Evolutionary conservation across 64 coral and sea anemone species (phyloP).

Genomic region (Porites lutea): DNA sequence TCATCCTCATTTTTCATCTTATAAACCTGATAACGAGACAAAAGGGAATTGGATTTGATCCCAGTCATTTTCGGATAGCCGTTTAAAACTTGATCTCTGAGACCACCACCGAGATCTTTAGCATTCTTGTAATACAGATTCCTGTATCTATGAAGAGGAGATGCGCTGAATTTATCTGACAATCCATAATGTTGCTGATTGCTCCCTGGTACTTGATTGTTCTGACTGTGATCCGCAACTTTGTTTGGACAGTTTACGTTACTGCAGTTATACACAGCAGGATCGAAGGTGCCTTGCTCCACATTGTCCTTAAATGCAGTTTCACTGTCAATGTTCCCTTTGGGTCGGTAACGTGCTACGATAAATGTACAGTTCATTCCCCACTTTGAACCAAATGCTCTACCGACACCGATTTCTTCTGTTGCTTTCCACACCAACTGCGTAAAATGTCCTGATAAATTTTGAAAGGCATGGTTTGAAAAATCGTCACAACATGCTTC

Average conservation of each 20-base stretch:
- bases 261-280: constrained; percentile 66
- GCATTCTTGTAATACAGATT: too few relatives aligned
- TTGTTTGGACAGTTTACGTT: not conserved
- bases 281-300: constrained; percentile 81
- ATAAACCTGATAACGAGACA: not conserved
- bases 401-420: constrained; percentile 66
- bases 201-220: not conserved
- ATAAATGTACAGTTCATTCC: constrained; percentile 92
- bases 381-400: constrained; percentile 79
- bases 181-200: not conserved
- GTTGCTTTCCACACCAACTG: constrained; percentile 90
- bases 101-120: too few relatives aligned
- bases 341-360: constrained; percentile 72
- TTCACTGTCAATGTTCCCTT: constrained; percentile 77
- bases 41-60: not conserved
- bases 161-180: not conserved
- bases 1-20: not conserved
- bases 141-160: too few relatives aligned
- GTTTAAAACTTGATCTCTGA: not conserved
- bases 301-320: constrained; percentile 56
- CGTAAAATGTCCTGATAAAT: constrained; percentile 75
- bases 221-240: not conserved
- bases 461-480: constrained; percentile 62
- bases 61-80: not conserved
- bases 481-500: constrained; percentile 87